phyloP scores from a whole-genome alignment of 2,113 vertebrate species.

The Drymodes brunneopygia region DNA sequence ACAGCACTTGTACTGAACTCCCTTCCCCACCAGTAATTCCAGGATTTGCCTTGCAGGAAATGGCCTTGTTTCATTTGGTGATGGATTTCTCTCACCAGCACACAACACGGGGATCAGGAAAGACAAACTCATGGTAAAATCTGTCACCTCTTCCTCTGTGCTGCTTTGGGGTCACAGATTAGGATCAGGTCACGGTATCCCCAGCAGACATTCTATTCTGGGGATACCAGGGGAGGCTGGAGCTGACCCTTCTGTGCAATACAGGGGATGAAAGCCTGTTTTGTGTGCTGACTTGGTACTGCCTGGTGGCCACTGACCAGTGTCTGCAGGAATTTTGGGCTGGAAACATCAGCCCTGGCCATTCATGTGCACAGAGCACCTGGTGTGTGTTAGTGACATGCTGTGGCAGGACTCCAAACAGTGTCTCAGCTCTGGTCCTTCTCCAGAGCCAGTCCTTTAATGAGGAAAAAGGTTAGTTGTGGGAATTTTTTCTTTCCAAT shows the following conservation, averaged over 20 bases:
- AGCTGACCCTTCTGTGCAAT: fast-evolving
- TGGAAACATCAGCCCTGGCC: neutral
- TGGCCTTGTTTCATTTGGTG: neutral
- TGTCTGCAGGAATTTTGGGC: neutral
- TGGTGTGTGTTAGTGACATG: neutral
- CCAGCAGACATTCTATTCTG: neutral
- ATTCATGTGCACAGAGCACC: fast-evolving
- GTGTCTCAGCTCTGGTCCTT: neutral
- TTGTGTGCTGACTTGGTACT: too few relatives aligned
- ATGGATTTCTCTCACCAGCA: neutral
- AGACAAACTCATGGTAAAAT: neutral
- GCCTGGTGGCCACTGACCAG: neutral
- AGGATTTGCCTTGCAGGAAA: neutral
- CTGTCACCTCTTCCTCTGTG: neutral
- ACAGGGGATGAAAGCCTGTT: neutral
- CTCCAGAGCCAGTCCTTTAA: neutral
- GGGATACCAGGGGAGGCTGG: neutral
- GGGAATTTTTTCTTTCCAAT: neutral
- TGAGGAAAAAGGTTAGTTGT: neutral
- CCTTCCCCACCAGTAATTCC: neutral
- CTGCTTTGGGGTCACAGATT: neutral
- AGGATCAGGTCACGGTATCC: neutral
- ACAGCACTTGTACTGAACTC: neutral
- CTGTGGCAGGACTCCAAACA: neutral
- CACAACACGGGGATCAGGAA: neutral